Conservation (phyloP, 1,140 invertebrate genomes). For the Zaprionus ghesquierei region DNA sequence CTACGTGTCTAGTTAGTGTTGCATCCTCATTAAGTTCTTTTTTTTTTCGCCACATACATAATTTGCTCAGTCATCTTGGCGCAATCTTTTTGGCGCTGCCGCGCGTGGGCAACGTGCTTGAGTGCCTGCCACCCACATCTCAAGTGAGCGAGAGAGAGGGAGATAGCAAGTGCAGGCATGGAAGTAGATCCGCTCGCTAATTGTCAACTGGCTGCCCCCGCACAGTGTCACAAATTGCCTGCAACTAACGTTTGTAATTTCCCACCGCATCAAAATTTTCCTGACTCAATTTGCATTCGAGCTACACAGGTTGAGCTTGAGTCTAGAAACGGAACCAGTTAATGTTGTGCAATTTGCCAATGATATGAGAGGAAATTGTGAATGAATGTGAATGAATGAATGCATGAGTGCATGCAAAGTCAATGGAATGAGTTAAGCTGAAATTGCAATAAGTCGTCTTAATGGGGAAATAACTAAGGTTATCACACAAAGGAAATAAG, state of each 20-base stretch:
- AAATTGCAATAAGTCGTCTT: not conserved
- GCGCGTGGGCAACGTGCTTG: conserved; percentile 63
- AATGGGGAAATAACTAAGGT: not conserved
- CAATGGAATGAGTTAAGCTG: not conserved
- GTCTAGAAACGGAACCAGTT: conserved; percentile 10
- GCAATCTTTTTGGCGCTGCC: conserved; percentile 19
- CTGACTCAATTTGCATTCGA: conserved; percentile 60
- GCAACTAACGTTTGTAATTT: conserved; percentile 36
- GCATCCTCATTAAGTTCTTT: conserved; percentile 75
- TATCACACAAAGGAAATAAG: not conserved
- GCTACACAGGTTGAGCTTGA: not conserved
- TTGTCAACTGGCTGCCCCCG: conserved; percentile 61
- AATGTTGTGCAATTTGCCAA: conserved; percentile 27
- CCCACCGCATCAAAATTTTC: conserved; percentile 9
- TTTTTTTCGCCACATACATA: conserved; percentile 54
- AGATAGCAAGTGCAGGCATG: not conserved
- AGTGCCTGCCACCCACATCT: conserved; percentile 65
- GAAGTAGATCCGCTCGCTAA: conserved; percentile 77
- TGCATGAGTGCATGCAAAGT: not conserved
- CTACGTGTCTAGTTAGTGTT: conserved; percentile 70
- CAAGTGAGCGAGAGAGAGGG: conserved; percentile 8
- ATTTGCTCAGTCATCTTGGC: conserved; percentile 51
- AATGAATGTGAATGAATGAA: not conserved
- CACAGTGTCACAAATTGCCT: conserved; percentile 51
- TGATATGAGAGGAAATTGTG: conserved; percentile 11